Evolutionary conservation across 2,888 invertebrate species (phyloP).

Genomic region (Trypoxylon attenuatum): DNA sequence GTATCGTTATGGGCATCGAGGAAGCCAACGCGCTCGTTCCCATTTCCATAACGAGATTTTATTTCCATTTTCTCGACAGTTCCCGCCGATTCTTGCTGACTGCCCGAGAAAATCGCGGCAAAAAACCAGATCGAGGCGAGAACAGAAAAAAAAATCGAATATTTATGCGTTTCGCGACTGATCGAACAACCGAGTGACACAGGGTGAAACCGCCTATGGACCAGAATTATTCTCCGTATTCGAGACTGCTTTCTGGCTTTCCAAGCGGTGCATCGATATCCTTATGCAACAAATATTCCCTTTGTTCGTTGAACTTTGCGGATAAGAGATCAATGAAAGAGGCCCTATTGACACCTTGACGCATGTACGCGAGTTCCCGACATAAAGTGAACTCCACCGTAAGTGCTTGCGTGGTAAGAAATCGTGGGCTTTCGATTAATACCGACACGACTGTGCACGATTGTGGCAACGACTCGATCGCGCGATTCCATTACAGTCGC

Average conservation of each 20-base stretch:
- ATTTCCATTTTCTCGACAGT: constrained; percentile 60
- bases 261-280: constrained; percentile 11
- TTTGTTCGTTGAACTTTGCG: neutral
- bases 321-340: neutral
- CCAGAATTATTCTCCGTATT: constrained; percentile 8
- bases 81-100: constrained; percentile 6
- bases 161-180: constrained; percentile 40
- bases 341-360: neutral
- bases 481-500: neutral
- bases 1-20: constrained; percentile 41
- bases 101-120: neutral
- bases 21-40: constrained; percentile 38
- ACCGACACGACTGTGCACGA: neutral
- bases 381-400: too few species aligned
- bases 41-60: constrained; percentile 66
- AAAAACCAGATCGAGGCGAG: neutral
- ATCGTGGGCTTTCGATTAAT: constrained; percentile 3
- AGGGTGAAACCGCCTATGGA: constrained; percentile 1
- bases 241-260: constrained; percentile 3
- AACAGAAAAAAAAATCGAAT: constrained; percentile 15
- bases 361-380: too few species aligned
- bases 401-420: neutral
- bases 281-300: neutral
- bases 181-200: neutral
- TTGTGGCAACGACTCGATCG: neutral